Percentiles rank a stretch among this genome's conserved stretches.
phyloP scores from a whole-genome alignment of 2,113 vertebrate genomes.

The Mesembrinibis cayennensis region DNA sequence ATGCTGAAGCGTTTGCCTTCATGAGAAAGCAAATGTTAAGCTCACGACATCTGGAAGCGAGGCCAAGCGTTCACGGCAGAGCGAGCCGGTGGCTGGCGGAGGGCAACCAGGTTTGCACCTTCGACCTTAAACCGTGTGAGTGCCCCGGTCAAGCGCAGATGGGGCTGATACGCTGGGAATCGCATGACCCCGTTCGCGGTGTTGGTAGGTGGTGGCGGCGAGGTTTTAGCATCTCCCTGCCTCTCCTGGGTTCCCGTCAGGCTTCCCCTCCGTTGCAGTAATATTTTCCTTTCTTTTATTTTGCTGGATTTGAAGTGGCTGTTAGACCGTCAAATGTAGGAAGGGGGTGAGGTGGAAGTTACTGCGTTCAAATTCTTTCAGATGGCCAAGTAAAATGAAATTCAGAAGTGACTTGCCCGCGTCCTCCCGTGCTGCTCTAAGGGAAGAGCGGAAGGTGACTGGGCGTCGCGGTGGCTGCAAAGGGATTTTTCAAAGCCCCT shows the following conservation, averaged over 20 bases:
- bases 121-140: not conserved
- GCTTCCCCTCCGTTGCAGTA: not conserved
- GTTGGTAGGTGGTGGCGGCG: not conserved
- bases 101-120: not conserved
- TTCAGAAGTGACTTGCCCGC: not conserved
- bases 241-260: not conserved
- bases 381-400: not conserved
- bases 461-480: accelerated
- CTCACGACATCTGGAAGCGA: accelerated
- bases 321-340: not conserved
- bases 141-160: not conserved
- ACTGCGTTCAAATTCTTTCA: not conserved
- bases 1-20: not conserved
- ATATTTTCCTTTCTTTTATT: not conserved
- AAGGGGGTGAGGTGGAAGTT: not conserved
- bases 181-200: not conserved
- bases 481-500: not conserved
- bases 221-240: not conserved
- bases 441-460: no score
- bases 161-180: not conserved
- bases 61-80: not conserved
- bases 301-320: not conserved
- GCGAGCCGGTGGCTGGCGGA: no score
- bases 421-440: accelerated
- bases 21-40: not conserved